Percentiles rank a stretch among this genome's conserved stretches.
phyloP scores from a whole-genome alignment of 2,113 vertebrate species.

The Peromyscus polionotus region DNA sequence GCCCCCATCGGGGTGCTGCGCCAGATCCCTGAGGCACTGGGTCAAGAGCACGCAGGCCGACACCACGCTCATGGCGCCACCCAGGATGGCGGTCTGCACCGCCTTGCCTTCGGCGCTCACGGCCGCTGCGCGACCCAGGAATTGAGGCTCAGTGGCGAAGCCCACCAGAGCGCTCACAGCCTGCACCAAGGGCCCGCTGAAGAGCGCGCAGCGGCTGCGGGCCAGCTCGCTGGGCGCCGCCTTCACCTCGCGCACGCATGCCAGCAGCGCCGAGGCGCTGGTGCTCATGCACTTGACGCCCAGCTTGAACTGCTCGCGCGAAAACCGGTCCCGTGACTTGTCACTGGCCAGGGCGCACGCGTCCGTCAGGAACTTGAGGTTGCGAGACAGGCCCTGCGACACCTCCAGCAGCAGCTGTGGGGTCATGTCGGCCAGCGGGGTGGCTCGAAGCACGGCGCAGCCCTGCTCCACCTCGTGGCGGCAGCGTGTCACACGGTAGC shows the following conservation, averaged over 20 bases:
- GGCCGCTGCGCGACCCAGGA: constrained; percentile 94
- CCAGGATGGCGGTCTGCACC: constrained; percentile 97
- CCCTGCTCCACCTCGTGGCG: constrained; percentile 98
- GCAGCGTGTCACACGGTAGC: constrained; percentile 98
- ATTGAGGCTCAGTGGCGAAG: constrained; percentile 98
- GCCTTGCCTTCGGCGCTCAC: constrained; percentile 96
- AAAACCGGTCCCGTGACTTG: constrained; percentile 95
- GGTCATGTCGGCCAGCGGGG: constrained; percentile 94
- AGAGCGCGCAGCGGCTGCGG: constrained; percentile 95
- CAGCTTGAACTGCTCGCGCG: constrained; percentile 98
- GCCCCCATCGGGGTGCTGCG: constrained; percentile 96
- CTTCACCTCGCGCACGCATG: constrained; percentile 97
- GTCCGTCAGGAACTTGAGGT: constrained; percentile 96
- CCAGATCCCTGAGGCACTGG: constrained; percentile 98
- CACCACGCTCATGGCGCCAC: constrained; percentile 99
- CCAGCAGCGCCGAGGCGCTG: constrained; percentile 96
- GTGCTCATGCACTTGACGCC: constrained; percentile 98
- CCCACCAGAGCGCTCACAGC: constrained; percentile 96
- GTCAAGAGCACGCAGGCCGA: constrained; percentile 99
- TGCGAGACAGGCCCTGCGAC: constrained; percentile 96
- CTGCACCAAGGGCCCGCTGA: constrained; percentile 95
- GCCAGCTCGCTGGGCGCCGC: constrained; percentile 95
- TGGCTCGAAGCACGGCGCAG: constrained; percentile 92
- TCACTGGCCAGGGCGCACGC: constrained; percentile 96
- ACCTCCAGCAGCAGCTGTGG: constrained; percentile 97